Conservation (phyloP, 2,888 invertebrate genomes). For the Drosophila buzzatii region DNA sequence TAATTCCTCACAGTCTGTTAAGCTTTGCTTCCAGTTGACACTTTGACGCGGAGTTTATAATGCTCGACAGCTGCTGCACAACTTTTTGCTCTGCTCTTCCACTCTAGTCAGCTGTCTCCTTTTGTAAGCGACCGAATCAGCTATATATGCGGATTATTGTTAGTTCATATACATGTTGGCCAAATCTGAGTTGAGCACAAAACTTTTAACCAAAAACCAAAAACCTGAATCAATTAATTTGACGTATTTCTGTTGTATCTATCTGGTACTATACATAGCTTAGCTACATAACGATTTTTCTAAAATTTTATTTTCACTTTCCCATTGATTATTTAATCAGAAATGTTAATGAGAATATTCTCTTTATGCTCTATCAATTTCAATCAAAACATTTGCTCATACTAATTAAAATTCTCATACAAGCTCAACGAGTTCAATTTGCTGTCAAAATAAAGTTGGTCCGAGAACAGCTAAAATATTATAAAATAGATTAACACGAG, state of each 20-base stretch:
- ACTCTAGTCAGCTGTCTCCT: neutral
- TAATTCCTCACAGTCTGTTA: slow-evolving; percentile 28
- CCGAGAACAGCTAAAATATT: neutral
- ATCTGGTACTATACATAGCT: too few species aligned
- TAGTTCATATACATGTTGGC: neutral
- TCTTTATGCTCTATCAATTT: neutral
- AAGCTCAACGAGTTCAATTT: neutral
- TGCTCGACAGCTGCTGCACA: slow-evolving; percentile 15
- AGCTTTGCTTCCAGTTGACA: slow-evolving; percentile 61
- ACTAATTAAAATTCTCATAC: too few species aligned
- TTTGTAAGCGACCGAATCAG: neutral
- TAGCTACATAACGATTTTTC: too few species aligned
- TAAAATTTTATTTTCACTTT: too few species aligned
- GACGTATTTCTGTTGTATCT: too few species aligned
- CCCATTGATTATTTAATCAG: too few species aligned
- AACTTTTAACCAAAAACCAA: neutral
- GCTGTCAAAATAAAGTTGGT: neutral
- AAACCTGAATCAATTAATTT: neutral
- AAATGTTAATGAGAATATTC: neutral
- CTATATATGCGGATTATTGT: neutral
- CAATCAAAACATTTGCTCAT: too few species aligned
- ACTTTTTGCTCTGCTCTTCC: neutral
- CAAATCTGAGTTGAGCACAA: neutral
- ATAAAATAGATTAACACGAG: neutral
- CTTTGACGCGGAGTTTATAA: slow-evolving; percentile 25